Percentiles rank a stretch among this genome's conserved stretches.
Conservation (phyloP, 2,113 vertebrate genomes). For the Archocentrus centrarchus region DNA sequence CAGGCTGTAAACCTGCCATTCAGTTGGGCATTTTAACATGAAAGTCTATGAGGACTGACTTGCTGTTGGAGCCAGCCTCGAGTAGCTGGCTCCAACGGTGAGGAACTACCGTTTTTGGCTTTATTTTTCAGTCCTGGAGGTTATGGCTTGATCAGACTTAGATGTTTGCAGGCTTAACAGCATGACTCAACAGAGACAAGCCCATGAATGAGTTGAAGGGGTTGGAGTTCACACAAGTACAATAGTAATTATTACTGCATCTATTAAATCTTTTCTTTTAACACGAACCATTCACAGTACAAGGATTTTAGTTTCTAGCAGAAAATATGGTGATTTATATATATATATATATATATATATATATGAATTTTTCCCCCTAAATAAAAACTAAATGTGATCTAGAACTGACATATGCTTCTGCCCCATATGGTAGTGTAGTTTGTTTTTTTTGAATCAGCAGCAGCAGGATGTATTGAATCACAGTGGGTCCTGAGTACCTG, state of each 20-base stretch:
- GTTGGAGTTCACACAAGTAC: background rate
- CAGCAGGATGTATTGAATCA: no score
- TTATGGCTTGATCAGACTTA: slow-evolving; percentile 1
- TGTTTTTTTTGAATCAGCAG: background rate
- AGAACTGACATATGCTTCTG: background rate
- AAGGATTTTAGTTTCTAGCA: background rate
- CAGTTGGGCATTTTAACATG: background rate
- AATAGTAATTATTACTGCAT: no score
- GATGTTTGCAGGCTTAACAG: background rate
- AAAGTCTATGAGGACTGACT: background rate
- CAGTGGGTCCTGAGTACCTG: no score
- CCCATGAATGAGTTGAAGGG: background rate
- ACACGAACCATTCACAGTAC: no score
- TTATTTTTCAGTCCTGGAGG: background rate
- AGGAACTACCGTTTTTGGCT: background rate
- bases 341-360: no score
- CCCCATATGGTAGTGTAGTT: background rate
- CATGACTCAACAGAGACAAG: background rate
- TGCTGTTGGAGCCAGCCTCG: background rate
- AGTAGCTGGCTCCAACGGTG: background rate
- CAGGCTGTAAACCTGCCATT: background rate
- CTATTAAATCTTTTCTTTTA: no score
- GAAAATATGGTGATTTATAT: background rate
- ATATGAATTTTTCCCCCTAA: no score
- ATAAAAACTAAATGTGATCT: background rate